Percentiles rank a stretch among this genome's conserved stretches.
phyloP scores from a whole-genome alignment of 2,113 vertebrate genomes.

The Anarrhichthys ocellatus region DNA sequence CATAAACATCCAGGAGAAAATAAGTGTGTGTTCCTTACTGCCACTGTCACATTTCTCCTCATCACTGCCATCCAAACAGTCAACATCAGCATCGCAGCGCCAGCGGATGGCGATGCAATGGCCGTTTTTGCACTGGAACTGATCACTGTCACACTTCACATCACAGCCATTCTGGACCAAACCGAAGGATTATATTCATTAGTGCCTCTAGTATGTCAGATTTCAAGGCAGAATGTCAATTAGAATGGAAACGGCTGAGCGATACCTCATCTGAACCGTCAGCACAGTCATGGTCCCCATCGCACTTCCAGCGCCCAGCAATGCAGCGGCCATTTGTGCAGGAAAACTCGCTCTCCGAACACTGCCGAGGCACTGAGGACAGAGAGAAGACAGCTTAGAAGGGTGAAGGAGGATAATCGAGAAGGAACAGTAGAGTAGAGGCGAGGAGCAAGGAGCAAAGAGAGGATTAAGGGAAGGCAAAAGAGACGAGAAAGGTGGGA shows the following conservation, averaged over 20 bases:
- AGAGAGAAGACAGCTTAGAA: constrained; percentile 36
- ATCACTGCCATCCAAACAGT: constrained; percentile 96
- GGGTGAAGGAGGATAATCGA: not conserved
- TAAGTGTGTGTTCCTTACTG: constrained; percentile 75
- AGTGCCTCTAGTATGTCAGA: not conserved
- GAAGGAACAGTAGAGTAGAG: constrained; percentile 6
- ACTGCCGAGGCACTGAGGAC: constrained; percentile 89
- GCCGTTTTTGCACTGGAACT: constrained; percentile 95
- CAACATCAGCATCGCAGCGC: constrained; percentile 92
- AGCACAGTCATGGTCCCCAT: constrained; percentile 95
- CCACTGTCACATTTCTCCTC: constrained; percentile 92
- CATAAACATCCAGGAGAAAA: not conserved
- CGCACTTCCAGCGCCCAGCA: constrained; percentile 96
- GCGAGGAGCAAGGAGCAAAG: constrained; percentile 32
- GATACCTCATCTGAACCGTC: constrained; percentile 95
- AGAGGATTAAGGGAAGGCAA: constrained; percentile 31
- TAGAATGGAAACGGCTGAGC: not conserved
- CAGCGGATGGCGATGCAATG: constrained; percentile 97
- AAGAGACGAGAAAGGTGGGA: constrained; percentile 52
- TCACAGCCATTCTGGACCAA: constrained; percentile 90
- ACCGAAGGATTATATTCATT: not conserved
- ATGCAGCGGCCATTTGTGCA: constrained; percentile 98
- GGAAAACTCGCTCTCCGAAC: constrained; percentile 96
- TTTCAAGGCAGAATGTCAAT: not conserved
- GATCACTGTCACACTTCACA: constrained; percentile 93